Conservation (phyloP, 2,888 invertebrate species). For the Cyaniris semiargus region DNA sequence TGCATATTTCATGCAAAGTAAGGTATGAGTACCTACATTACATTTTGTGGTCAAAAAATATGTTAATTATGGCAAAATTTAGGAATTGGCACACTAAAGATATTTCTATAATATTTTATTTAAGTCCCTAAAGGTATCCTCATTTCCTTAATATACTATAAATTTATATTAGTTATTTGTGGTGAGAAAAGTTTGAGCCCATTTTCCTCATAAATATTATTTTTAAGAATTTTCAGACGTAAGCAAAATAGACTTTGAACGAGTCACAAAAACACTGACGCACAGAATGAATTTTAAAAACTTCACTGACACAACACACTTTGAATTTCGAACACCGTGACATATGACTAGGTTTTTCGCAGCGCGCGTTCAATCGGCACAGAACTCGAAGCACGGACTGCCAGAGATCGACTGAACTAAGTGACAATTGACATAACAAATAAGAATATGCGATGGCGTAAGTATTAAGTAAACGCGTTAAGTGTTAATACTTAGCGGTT, state of each 20-base stretch:
- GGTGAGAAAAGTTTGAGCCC: background rate
- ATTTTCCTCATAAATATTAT: background rate
- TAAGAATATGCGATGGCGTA: constrained; percentile 28
- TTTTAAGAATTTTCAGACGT: background rate
- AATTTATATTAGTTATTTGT: background rate
- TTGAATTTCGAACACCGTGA: constrained; percentile 19
- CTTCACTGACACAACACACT: constrained; percentile 7
- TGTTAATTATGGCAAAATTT: no score
- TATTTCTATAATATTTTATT: background rate
- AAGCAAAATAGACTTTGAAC: background rate
- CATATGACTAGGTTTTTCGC: background rate
- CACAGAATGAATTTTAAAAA: constrained; percentile 30
- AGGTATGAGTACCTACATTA: no score
- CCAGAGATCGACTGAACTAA: constrained; percentile 25
- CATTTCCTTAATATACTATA: background rate
- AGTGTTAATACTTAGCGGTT: constrained; percentile 19
- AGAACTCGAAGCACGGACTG: constrained; percentile 16
- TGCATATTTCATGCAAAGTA: no score
- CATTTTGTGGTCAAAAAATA: no score
- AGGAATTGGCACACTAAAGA: background rate
- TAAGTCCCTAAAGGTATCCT: background rate
- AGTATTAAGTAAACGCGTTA: constrained; percentile 29
- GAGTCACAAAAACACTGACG: background rate
- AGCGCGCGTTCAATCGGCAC: background rate
- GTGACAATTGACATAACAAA: constrained; percentile 20